Evolutionary conservation across 2,797 vertebrate genomes (phyloP), one percentile per base, ranked within the genome.

Genomic region (Sphaeramia orbicularis): DNA sequence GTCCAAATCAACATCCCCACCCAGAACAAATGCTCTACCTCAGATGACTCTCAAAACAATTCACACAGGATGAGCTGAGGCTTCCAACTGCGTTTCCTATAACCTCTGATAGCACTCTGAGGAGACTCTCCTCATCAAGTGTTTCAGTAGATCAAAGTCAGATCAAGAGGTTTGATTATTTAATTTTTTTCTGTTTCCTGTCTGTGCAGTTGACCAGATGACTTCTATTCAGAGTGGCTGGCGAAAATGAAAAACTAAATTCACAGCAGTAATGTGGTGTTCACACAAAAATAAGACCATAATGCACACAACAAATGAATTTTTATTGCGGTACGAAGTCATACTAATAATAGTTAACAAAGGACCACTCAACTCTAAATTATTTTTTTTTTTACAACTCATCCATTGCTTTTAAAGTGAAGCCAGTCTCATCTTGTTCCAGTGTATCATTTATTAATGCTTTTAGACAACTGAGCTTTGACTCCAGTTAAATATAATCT

Each of bases 31-130:
- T 71, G 80, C 74, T 82, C 83, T 85, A 89, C 89, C 85, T 93
- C 87, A 82, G 81, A 89, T 89, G 83, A 90, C 88, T 92, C 70
- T 91, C 80, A 75, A 91, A 93, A 93, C 85, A 92, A 87, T 90
- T 92, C 86, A 76, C 90, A 89, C 88, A 87, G 83, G 86, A 90
- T 80, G 89, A 90, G 76, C 37, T 47, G 71, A 65, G 68, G 70
- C 78, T 78, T 87, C 84, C 80, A 80, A 54, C 88, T 4, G 83
- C 62, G 86, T 71, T 86, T 80, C 75, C 85, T 85, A 67, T 84
- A 81, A 91, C 85, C 83, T 83, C 61, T 84, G 75, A 83, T 72
- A 83, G 75, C 71, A 72, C 82, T 85, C 85, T 3, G 65, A 84
- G 79, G 84, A 89, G 65, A 64, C 75, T 74, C 74, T 76, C 65